Conservation (phyloP, 1,140 invertebrate genomes). For the Drosophila nebulosa region DNA sequence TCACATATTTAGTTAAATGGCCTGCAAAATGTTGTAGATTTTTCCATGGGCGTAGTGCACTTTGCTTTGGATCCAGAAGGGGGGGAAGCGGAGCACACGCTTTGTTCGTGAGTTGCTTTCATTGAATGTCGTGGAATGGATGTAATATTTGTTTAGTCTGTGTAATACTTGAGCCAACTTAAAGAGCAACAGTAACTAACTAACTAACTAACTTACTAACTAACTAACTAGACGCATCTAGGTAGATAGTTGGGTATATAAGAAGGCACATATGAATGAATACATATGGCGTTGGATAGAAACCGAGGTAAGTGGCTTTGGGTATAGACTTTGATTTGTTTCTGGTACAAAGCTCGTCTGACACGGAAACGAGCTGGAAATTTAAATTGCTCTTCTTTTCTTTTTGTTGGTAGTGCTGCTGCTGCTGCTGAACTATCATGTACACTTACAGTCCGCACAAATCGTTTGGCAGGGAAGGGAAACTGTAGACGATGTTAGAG, state of each 20-base stretch:
- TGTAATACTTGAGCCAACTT: background rate
- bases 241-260: no score
- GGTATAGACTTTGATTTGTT: conserved; percentile 9
- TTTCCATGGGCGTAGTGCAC: background rate
- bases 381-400: background rate
- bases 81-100: no score
- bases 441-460: conserved; percentile 7
- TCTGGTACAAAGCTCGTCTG: conserved; percentile 9
- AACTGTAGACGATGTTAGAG: background rate
- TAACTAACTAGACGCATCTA: no score
- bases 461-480: background rate
- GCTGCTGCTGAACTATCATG: conserved; percentile 1
- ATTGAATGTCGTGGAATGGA: background rate
- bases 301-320: background rate
- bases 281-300: background rate
- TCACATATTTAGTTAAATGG: conserved; percentile 9
- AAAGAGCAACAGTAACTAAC: background rate
- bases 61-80: no score
- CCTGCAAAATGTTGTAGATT: conserved; percentile 5
- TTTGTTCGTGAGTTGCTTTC: no score
- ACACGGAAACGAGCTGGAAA: conserved; percentile 12
- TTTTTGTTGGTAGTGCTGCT: background rate
- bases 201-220: no score
- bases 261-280: background rate
- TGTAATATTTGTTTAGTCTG: background rate